Base-by-base conservation (phyloP, 2,888 invertebrate genomes). In the Zygothrica quintamaculata region DNA sequence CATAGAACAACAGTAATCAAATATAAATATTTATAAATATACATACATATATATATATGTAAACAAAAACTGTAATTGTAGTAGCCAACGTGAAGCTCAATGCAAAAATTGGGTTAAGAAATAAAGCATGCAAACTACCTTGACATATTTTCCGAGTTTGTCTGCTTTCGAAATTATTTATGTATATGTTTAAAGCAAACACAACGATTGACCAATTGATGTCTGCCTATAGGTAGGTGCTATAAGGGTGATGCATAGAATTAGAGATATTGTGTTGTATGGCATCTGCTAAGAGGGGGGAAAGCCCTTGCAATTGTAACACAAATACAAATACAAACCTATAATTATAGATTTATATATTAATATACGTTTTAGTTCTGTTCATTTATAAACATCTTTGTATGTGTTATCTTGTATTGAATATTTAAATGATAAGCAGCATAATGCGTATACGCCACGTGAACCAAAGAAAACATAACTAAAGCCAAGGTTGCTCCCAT, bases 111-210 rank as follows among this genome's bases (percentile, higher is more conserved):
- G 81, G 84, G 84, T 81, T 86, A 69, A 71, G 77, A 86, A 79
- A 70, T 77, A 86, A 86, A 84, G 74, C 77, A 81, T 72, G 77
- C 84, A 74, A 84, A 80, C 74, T 72, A 84, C 81, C 81, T 81
- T 81, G 81, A 81, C 81, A 81, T 52, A 86, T 80, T 70, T 81
- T 61, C 11, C 29, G 26, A 42, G 61, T 46, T 59, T 47, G 37
- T 42, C 55, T 9, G 43, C 71, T 74, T 74, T 68, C 58, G 72
- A 74, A 74, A 71, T 74, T 26, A 48, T 42, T 58, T 59, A 53
- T 60, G 47, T 43, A 52, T 58, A 53, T 60, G 47, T 43, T 48
- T 58, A 33, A 60, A 36, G 46, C 55, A 72, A 65, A 65, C 36
- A 71, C 46, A 60, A 53, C 33, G 65, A 60, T 50, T 47, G 60